A percentile compares a stretch with the other conserved stretches of the same genome.
These are phyloP conservation scores for Beroe forskalii DNA, from an alignment of 37 sponge, comb jelly and placozoan species.

Conservation along the genomic window DNA sequence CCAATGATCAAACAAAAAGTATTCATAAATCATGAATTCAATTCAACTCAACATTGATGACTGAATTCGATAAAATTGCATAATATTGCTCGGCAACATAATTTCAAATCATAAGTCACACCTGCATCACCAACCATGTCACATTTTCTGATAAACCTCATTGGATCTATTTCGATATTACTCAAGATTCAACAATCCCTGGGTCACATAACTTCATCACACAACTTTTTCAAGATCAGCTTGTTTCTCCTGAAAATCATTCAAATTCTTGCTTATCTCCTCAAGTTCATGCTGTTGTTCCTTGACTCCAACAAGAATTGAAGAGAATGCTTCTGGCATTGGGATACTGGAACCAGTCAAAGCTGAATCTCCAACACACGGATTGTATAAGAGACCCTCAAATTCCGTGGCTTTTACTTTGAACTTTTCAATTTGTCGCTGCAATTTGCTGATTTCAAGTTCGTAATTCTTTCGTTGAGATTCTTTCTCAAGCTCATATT, in stretches of 20 bases:
- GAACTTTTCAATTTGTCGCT: constrained; percentile 22
- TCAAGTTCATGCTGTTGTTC: constrained; percentile 43
- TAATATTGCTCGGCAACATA: no score
- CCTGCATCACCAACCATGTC: no score
- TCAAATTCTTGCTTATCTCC: constrained; percentile 41
- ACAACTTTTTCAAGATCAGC: constrained; percentile 58
- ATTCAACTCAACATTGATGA: no score
- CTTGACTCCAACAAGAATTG: background rate
- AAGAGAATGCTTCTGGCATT: constrained; percentile 33
- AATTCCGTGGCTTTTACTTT: constrained; percentile 55
- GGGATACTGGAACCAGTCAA: background rate
- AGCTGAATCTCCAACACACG: background rate
- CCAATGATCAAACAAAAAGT: no score
- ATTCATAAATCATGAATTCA: no score
- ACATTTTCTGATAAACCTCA: no score
- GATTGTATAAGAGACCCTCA: constrained; percentile 36
- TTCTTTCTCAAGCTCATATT: constrained; percentile 46
- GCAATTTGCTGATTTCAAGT: constrained; percentile 52
- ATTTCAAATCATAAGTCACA: no score
- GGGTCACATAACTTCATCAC: no score
- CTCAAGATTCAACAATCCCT: no score
- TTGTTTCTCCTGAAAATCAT: constrained; percentile 64
- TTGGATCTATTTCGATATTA: no score
- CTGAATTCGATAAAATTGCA: no score
- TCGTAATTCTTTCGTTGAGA: constrained; percentile 2